Percentiles rank a stretch among this genome's conserved stretches.
phyloP scores from a whole-genome alignment of 2,113 vertebrate genomes.

The Ageneiosus marmoratus region DNA sequence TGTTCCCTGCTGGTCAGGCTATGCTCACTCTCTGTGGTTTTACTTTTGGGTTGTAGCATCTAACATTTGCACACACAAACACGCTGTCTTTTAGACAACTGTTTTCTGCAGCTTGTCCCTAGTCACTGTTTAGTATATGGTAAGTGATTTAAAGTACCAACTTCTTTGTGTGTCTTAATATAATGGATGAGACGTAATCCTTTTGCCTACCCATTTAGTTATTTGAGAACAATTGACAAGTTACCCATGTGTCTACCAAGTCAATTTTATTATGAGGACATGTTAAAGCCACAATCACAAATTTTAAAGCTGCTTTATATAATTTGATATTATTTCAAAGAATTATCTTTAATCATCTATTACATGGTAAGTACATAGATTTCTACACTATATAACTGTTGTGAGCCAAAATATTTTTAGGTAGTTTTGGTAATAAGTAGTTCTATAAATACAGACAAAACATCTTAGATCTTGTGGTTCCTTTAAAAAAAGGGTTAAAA shows the following conservation, averaged over 20 bases:
- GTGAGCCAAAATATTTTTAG: conserved; percentile 20
- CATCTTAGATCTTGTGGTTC: neutral
- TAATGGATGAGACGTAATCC: neutral
- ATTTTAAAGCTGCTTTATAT: conserved; percentile 23
- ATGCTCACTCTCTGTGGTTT: conserved; percentile 28
- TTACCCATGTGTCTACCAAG: neutral
- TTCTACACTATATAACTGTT: neutral
- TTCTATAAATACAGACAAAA: neutral
- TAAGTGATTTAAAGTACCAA: conserved; percentile 3
- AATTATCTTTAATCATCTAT: neutral
- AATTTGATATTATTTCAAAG: neutral
- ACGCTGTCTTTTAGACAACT: conserved; percentile 7
- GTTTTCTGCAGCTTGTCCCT: conserved; percentile 15
- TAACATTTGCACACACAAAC: conserved; percentile 34
- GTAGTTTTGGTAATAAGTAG: neutral
- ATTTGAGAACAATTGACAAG: neutral
- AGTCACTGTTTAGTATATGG: neutral
- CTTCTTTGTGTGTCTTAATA: no score
- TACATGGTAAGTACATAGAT: neutral
- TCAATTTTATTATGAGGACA: neutral
- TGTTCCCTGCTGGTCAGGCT: conserved; percentile 54
- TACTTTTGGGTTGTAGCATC: conserved; percentile 30
- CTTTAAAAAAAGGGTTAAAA: neutral
- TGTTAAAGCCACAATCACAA: conserved; percentile 14
- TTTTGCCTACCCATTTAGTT: neutral